A percentile compares a stretch with the other conserved stretches of the same genome.
phyloP scores from a whole-genome alignment of 2,888 invertebrate species.

The Rhagonycha fulva region DNA sequence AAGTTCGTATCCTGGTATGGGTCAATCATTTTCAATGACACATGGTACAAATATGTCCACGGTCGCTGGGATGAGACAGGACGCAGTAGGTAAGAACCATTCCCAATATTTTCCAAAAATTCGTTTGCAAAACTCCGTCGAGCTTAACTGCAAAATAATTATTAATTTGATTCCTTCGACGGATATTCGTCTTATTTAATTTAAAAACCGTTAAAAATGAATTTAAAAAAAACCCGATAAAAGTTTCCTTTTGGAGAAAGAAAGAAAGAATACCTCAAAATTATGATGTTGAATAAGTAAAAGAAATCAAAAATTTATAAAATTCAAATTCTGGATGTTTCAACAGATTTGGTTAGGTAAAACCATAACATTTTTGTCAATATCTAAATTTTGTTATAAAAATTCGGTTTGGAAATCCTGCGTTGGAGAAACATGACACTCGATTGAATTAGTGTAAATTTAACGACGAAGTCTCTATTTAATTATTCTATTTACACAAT shows the following conservation, averaged over 20 bases:
- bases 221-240: too few relatives aligned
- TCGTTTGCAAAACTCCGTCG: too few relatives aligned
- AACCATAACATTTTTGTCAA: too few relatives aligned
- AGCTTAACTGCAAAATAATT: neutral
- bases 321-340: too few relatives aligned
- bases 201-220: too few relatives aligned
- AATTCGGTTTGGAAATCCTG: neutral
- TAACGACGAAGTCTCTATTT: neutral
- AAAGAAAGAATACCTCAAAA: too few relatives aligned
- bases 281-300: too few relatives aligned
- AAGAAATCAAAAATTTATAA: too few relatives aligned
- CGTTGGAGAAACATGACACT: neutral
- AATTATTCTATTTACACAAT: neutral
- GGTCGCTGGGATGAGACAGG: conserved; percentile 84
- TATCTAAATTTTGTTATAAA: neutral
- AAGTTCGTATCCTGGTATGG: conserved; percentile 90
- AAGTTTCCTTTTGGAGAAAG: too few relatives aligned
- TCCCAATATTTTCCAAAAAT: neutral
- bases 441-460: neutral
- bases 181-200: too few relatives aligned
- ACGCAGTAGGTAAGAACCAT: conserved; percentile 75
- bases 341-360: too few relatives aligned
- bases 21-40: conserved; percentile 93
- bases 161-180: too few relatives aligned
- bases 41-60: conserved; percentile 92